Evolutionary conservation across 2,113 vertebrate species (phyloP), one percentile per base, ranked within the genome.

Genomic region (Carlito syrichta): DNA sequence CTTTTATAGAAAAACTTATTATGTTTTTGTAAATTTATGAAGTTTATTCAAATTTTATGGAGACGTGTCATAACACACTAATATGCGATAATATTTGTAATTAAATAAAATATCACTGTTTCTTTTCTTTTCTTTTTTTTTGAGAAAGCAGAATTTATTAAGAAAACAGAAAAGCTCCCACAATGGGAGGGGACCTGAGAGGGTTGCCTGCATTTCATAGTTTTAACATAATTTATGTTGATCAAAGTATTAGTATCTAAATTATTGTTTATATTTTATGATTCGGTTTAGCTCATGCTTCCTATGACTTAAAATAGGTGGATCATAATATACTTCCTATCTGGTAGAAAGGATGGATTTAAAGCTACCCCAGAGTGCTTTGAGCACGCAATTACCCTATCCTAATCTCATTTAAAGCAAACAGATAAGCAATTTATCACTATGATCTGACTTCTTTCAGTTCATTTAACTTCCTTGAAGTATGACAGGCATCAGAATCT

Each of bases 371-470:
- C 6, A 2, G 54, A 89, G 56, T 6, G 82, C 94, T 97, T 77
- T 93, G 92, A 95, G 94, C 89, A 97, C 74, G 97, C 90, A 97
- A 98, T 79, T 98, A 96, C 74, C 97, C 97, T 97, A 48, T 97
- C 73, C 94, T 98, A 97, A 98, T 96, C 93, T 60, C 86, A 96
- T 97, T 92, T 86, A 48, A 97, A 98, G 89, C 76, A 96, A 96
- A 95, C 62, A 96, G n/a, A n/a, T n/a, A n/a, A n/a, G 97, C 76
- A 97, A 97, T 98, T 98, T 98, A 98, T 98, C 98, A 97, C 92
- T 97, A 94, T 95, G 94, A 98, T 89, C 96, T 84, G 89, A 94
- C 94, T 98, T 98, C 92, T 97, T 93, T 97, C 93, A 97, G 93
- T 97, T 98, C 89, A 96, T 92, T 98, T 97, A 98, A 90, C 74